phyloP scores from a whole-genome alignment of 2,113 vertebrate genomes.

The Baryphthengus martii region DNA sequence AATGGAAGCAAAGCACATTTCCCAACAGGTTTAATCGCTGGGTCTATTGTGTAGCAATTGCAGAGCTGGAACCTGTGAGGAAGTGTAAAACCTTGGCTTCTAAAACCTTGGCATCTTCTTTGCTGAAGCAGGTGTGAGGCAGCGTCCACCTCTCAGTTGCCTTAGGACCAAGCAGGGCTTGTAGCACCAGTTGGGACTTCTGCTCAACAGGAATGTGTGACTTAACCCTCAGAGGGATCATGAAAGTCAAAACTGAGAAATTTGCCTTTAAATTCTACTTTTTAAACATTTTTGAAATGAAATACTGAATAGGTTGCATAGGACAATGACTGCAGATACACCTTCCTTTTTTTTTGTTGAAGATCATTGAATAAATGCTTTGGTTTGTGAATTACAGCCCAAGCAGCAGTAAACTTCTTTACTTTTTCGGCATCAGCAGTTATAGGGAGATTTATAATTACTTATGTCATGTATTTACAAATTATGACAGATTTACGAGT shows the following conservation, averaged over 20 bases:
- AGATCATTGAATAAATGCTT: not conserved
- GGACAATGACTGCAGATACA: not conserved
- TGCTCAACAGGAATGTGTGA: not conserved
- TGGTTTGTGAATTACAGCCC: not conserved
- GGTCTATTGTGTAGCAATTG: not conserved
- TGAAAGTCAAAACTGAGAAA: not conserved
- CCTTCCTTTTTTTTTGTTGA: not conserved
- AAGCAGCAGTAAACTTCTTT: not conserved
- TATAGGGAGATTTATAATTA: not conserved
- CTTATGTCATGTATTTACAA: not conserved
- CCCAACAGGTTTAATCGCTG: not conserved
- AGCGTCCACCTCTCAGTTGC: fast-evolving
- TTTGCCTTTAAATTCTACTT: not conserved
- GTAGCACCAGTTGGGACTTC: not conserved
- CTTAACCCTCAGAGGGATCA: not conserved
- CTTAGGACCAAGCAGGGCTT: not conserved
- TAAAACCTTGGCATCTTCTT: not conserved
- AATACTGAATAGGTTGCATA: not conserved
- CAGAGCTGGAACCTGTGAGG: not conserved
- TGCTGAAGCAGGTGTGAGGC: not conserved
- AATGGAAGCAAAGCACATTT: not conserved
- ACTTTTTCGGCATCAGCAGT: not conserved
- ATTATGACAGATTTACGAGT: not conserved
- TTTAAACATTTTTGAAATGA: not conserved
- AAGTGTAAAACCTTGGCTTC: not conserved